phyloP scores from a whole-genome alignment of 2,888 invertebrate species.

The Stramonita haemastoma region DNA sequence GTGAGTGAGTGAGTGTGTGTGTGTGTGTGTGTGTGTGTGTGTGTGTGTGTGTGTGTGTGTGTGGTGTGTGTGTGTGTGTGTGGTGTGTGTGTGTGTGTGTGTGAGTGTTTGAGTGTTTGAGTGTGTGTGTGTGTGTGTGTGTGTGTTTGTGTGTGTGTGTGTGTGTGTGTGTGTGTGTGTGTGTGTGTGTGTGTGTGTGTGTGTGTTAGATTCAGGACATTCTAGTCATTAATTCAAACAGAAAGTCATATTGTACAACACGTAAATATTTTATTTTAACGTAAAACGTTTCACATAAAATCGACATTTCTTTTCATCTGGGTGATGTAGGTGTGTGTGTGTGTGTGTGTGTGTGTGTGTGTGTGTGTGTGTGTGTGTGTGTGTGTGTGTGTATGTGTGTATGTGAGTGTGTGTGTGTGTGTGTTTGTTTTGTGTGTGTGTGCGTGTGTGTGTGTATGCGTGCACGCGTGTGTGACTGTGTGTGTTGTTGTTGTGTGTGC shows the following conservation, averaged over 20 bases:
- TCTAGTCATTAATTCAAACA: no score
- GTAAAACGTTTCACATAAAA: no score
- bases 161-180: conserved; percentile 10
- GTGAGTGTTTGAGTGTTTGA: background rate
- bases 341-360: background rate
- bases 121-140: background rate
- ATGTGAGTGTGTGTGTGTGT: background rate
- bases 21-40: no score
- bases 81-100: background rate
- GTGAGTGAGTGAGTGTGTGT: background rate
- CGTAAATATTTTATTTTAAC: no score
- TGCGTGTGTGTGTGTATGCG: conserved; percentile 6
- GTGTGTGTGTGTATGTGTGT: no score
- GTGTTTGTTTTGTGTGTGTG: background rate
- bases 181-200: background rate
- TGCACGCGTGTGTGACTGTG: background rate
- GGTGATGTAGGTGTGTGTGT: no score
- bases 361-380: background rate
- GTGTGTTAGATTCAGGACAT: no score
- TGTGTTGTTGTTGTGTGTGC: background rate
- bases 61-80: no score
- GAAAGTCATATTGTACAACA: no score
- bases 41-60: no score
- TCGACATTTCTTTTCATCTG: no score
- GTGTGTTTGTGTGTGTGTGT: no score